Conservation (phyloP, 2,888 invertebrate genomes). For the Neuroscelio doddi region DNA sequence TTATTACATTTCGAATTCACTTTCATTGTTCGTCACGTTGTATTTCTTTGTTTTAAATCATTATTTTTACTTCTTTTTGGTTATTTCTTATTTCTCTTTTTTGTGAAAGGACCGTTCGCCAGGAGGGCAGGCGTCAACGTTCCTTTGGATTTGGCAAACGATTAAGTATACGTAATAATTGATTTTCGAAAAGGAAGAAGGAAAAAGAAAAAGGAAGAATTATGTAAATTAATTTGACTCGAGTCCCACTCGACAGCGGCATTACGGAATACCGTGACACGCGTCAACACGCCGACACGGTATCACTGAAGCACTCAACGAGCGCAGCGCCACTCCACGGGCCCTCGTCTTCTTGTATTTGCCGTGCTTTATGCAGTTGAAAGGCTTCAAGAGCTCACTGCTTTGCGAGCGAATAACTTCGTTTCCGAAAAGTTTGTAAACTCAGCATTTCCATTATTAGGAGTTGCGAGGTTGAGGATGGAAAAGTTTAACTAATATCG, state of each 20-base stretch:
- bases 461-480: not conserved
- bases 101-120: not conserved
- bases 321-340: not conserved
- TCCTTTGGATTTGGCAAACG: not conserved
- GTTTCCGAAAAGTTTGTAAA: conserved; percentile 2
- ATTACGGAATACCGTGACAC: not conserved
- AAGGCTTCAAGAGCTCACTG: not conserved
- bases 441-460: not conserved
- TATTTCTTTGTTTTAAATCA: too few relatives aligned
- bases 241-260: not conserved
- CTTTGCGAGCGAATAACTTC: conserved; percentile 2
- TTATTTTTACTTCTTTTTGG: too few relatives aligned
- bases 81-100: too few relatives aligned
- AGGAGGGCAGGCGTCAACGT: not conserved
- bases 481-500: not conserved
- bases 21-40: too few relatives aligned
- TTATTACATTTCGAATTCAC: too few relatives aligned
- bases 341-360: conserved; percentile 1
- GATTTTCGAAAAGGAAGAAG: not conserved
- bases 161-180: not conserved
- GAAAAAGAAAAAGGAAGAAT: not conserved
- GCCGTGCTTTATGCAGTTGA: conserved; percentile 2
- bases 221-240: conserved; percentile 1
- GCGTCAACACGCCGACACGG: not conserved
- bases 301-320: conserved; percentile 1